These are phyloP conservation scores for Glaucidium brasilianum DNA, from an alignment of 2,113 vertebrate genomes.

Conservation along the genomic window DNA sequence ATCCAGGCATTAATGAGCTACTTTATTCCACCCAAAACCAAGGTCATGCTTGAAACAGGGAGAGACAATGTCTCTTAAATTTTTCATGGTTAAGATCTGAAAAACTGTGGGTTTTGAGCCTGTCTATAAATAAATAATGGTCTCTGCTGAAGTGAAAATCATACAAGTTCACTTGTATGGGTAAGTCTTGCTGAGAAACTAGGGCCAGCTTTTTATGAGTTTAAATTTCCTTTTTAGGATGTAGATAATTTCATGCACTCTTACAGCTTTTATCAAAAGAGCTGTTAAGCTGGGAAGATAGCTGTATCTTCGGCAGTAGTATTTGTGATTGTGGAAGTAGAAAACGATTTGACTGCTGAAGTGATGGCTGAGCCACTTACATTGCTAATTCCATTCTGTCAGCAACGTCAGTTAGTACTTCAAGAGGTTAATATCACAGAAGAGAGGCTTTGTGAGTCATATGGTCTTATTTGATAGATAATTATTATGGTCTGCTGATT, in stretches of 20 bases:
- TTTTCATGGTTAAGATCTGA: not conserved
- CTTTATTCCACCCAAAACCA: not conserved
- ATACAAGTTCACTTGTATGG: not conserved
- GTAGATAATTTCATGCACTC: not conserved
- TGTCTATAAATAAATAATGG: not conserved
- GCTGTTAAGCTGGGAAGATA: not conserved
- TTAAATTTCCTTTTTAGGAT: not conserved
- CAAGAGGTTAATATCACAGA: conserved; percentile 37
- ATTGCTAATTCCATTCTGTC: not conserved
- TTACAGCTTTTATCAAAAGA: not conserved
- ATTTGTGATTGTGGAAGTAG: not conserved
- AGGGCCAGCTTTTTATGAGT: not conserved
- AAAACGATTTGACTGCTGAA: not conserved
- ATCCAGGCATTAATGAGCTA: not conserved
- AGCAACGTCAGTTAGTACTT: conserved; percentile 31
- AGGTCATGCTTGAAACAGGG: not conserved
- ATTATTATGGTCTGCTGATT: conserved; percentile 61
- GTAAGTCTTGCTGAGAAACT: not conserved
- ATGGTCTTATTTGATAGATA: conserved; percentile 55
- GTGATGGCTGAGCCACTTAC: not conserved
- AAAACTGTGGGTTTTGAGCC: not conserved
- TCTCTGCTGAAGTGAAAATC: not conserved
- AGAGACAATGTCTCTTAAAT: not conserved
- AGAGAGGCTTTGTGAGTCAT: conserved; percentile 53
- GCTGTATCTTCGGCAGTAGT: not conserved